Conservation (phyloP, 2,113 vertebrate genomes). For the Nothoprocta pentlandii region DNA sequence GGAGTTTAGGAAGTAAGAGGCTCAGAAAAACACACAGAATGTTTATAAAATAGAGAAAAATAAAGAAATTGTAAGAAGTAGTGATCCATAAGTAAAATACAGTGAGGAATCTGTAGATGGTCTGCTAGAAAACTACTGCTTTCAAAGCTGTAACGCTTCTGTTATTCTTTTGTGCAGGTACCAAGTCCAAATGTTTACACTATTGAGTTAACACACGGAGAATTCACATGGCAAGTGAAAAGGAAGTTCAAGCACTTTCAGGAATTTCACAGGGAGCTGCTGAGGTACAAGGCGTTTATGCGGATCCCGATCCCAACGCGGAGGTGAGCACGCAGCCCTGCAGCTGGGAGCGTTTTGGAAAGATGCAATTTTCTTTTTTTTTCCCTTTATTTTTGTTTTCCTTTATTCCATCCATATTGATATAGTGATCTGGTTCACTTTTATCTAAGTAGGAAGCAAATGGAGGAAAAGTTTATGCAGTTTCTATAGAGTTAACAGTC, state of each 20-base stretch:
- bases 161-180: constrained; percentile 70
- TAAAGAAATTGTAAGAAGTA: neutral
- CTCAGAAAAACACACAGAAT: neutral
- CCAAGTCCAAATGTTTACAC: constrained; percentile 88
- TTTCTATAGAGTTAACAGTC: neutral
- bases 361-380: neutral
- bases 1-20: neutral
- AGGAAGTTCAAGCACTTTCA: constrained; percentile 97
- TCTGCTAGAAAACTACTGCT: neutral
- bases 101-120: neutral
- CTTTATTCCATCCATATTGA: fast-evolving
- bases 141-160: neutral
- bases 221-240: constrained; percentile 95
- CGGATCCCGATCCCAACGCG: constrained; percentile 93
- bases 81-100: neutral
- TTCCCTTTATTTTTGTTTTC: neutral
- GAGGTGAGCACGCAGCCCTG: constrained; percentile 80
- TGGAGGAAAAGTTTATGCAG: neutral
- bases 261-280: constrained; percentile 93
- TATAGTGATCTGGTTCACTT: neutral
- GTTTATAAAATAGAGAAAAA: neutral
- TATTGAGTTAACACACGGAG: constrained; percentile 92
- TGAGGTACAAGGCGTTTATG: constrained; percentile 94
- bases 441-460: neutral
- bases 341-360: fast-evolving